Percentiles rank a stretch among this genome's conserved stretches.
Evolutionary conservation across 2,113 vertebrate genomes (phyloP).

Genomic region (Pelmatolapia mariae): DNA sequence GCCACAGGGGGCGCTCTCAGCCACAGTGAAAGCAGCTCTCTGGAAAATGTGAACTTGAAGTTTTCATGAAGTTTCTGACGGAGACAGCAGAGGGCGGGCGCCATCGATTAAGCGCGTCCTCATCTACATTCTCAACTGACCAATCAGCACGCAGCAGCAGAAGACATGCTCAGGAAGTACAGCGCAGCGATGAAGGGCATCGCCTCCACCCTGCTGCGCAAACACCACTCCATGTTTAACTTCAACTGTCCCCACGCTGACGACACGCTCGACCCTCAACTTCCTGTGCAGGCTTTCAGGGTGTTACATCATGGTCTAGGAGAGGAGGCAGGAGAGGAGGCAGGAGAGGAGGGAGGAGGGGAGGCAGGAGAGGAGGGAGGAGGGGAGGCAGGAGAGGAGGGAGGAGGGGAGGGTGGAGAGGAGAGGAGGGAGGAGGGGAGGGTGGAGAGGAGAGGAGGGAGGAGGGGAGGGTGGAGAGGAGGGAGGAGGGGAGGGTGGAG

Average conservation of each 20-base stretch:
- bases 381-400: no score
- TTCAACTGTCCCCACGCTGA: neutral
- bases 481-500: fast-evolving
- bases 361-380: no score
- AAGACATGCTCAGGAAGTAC: neutral
- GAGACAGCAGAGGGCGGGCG: neutral
- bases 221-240: neutral
- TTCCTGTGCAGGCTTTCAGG: neutral
- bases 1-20: neutral
- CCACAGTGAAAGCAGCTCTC: neutral
- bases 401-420: no score
- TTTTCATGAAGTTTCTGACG: neutral
- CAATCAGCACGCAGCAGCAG: neutral
- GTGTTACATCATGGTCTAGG: neutral
- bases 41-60: neutral
- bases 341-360: fast-evolving
- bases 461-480: fast-evolving
- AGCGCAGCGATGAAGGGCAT: neutral
- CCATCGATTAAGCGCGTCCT: neutral
- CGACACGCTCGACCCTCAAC: neutral
- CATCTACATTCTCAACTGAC: no score
- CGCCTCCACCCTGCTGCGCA: neutral
- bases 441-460: no score
- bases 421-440: no score
- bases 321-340: neutral